Base-by-base conservation (phyloP, 1,140 invertebrate genomes). In the Diabrotica undecimpunctata region DNA sequence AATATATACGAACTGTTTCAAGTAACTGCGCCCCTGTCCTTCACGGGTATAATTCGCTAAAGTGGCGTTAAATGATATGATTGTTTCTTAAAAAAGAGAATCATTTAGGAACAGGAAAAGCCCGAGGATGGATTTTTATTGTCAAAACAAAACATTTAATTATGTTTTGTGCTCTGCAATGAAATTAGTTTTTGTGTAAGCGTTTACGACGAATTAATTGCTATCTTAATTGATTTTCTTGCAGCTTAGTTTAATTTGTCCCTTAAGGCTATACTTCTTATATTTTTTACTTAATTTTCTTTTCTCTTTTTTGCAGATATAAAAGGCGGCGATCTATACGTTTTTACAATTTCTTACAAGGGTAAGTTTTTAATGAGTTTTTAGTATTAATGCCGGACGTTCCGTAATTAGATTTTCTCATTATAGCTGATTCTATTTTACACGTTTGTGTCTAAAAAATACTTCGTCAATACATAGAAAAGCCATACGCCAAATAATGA, bases 121-220 rank as follows among this genome's bases (percentile, higher is more conserved):
- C 67, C 52, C 51, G 67, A 68, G 63, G 71, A 71, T 67, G 64
- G 64, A 71, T 73, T 73, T 73, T 73, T 73, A 71, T 71, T 67
- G 62, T 66, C 61, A 67, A 71, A 67, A 71, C 69, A 69, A 69
- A 73, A 71, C 71, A 69, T 73, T 73, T 73, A 71, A 73, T 73
- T 71, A 71, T 68, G 71, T 73, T 73, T 71, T 71, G 69, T 71
- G 67, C 62, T 64, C 60, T 67, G 65, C 65, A 65, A 69, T 67
- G 67, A 69, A 69, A 71, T 71, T 69, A 67, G 64, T 69, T 69
- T 71, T 71, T 69, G 67, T 65, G 64, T 66, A 36, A 69, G 65
- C 65, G 65, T 69, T 71, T 71, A 69, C 70, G 67, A 66, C 65
- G 67, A 69, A 71, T 71, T 71, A 71, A 71, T 71, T 69, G 64